Evolutionary conservation across 2,888 invertebrate species (phyloP).

Genomic region (Paralinhomoeus sp.): DNA sequence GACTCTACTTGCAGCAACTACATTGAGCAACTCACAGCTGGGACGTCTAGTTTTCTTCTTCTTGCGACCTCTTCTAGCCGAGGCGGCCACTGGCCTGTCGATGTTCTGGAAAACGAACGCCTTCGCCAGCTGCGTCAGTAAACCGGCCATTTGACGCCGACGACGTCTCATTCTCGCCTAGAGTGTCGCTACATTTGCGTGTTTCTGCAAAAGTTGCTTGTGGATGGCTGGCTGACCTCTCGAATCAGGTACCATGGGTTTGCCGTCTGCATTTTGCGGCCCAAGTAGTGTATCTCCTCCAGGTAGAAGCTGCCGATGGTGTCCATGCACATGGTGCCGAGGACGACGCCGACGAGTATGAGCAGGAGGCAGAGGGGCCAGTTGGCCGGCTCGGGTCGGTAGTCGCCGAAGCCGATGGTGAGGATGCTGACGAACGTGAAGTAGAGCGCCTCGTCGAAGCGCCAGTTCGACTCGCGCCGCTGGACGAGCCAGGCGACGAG

Average conservation of each 20-base stretch:
- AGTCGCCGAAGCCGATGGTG: constrained; percentile 23
- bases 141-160: too few species aligned
- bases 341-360: constrained; percentile 17
- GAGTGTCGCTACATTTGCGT: too few species aligned
- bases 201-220: too few species aligned
- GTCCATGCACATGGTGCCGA: constrained; percentile 24
- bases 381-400: constrained; percentile 16
- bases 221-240: too few species aligned
- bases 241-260: constrained; percentile 23
- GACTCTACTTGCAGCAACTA: too few species aligned
- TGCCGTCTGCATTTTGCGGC: constrained; percentile 19
- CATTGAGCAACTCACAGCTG: too few species aligned
- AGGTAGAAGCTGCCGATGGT: constrained; percentile 23
- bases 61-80: too few species aligned
- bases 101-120: too few species aligned
- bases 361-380: constrained; percentile 10
- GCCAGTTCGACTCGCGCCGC: constrained; percentile 12
- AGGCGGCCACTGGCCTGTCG: too few species aligned
- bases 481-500: constrained; percentile 15
- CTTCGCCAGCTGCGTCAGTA: too few species aligned
- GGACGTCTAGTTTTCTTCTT: too few species aligned
- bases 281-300: constrained; percentile 22
- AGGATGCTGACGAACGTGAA: constrained; percentile 21
- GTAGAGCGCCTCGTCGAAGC: constrained; percentile 18
- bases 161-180: too few species aligned